Conservation (phyloP, 1,140 invertebrate species). For the Drosophila oshimai region DNA sequence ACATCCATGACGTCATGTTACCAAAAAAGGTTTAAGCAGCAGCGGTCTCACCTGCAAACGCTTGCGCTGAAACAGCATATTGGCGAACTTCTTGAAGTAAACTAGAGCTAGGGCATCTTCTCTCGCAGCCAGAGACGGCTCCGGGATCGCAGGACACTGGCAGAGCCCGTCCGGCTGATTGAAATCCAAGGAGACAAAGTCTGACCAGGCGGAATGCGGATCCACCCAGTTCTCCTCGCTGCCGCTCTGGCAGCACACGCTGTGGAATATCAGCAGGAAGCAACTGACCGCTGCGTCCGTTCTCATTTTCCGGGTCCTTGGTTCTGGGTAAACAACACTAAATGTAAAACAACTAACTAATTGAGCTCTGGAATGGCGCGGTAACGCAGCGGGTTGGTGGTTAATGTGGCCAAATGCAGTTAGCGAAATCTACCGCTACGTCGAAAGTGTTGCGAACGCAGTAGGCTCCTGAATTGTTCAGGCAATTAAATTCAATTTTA, state of each 20-base stretch:
- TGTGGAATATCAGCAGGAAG: slow-evolving; percentile 43
- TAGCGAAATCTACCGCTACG: too few species aligned
- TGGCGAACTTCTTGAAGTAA: slow-evolving; percentile 71
- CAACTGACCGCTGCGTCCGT: slow-evolving; percentile 27
- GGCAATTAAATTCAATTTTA: too few species aligned
- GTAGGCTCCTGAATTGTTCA: too few species aligned
- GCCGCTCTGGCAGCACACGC: slow-evolving; percentile 40
- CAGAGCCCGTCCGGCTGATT: neutral
- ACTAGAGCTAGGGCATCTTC: slow-evolving; percentile 55
- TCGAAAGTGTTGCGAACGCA: neutral
- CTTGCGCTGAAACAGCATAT: slow-evolving; percentile 52
- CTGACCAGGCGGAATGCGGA: slow-evolving; percentile 52
- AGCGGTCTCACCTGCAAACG: slow-evolving; percentile 46
- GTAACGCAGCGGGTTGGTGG: neutral
- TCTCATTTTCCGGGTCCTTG: slow-evolving; percentile 24
- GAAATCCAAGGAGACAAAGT: slow-evolving; percentile 23
- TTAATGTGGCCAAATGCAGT: slow-evolving; percentile 3
- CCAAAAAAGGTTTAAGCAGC: neutral
- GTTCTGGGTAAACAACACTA: neutral
- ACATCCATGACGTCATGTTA: slow-evolving; percentile 56
- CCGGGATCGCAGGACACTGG: slow-evolving; percentile 6
- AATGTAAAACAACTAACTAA: neutral
- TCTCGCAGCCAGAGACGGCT: slow-evolving; percentile 11
- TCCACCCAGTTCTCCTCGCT: slow-evolving; percentile 55
- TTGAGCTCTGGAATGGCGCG: neutral